Conservation (phyloP, 1,140 invertebrate species). For the Drosophila subobscura region DNA sequence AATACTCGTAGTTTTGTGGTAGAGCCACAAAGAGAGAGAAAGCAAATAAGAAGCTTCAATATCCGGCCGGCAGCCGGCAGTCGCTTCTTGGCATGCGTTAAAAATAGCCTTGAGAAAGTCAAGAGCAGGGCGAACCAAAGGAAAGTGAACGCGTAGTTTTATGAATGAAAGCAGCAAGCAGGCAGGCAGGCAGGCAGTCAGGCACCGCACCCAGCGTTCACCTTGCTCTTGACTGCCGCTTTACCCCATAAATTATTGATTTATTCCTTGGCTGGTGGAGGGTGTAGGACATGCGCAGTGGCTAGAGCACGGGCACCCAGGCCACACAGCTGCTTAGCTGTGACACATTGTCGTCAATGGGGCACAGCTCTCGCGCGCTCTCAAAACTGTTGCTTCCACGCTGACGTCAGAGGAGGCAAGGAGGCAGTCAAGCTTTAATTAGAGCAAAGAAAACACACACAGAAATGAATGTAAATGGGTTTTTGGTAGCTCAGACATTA, state of each 20-base stretch:
- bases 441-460: background rate
- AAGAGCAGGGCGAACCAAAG: slow-evolving; percentile 19
- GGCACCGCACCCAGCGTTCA: slow-evolving; percentile 17
- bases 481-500: background rate
- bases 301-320: slow-evolving; percentile 12
- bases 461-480: background rate
- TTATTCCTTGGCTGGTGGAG: slow-evolving; percentile 21
- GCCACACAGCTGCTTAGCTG: slow-evolving; percentile 50
- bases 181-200: background rate
- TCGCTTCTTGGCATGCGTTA: slow-evolving; percentile 45
- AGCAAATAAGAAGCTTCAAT: slow-evolving; percentile 21
- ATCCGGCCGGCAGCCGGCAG: slow-evolving; percentile 52
- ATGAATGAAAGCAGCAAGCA: slow-evolving; percentile 72
- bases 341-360: slow-evolving; percentile 66
- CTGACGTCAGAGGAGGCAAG: slow-evolving; percentile 40
- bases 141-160: slow-evolving; percentile 63
- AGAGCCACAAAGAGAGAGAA: background rate
- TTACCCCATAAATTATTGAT: slow-evolving; percentile 81
- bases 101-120: slow-evolving; percentile 74
- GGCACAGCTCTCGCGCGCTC: background rate
- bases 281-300: slow-evolving; percentile 62
- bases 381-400: slow-evolving; percentile 47
- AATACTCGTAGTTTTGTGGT: slow-evolving; percentile 13
- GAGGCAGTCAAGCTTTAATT: slow-evolving; percentile 1
- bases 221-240: slow-evolving; percentile 81